Base-by-base conservation (phyloP, 2,797 vertebrate species). In the Champsocephalus gunnari region DNA sequence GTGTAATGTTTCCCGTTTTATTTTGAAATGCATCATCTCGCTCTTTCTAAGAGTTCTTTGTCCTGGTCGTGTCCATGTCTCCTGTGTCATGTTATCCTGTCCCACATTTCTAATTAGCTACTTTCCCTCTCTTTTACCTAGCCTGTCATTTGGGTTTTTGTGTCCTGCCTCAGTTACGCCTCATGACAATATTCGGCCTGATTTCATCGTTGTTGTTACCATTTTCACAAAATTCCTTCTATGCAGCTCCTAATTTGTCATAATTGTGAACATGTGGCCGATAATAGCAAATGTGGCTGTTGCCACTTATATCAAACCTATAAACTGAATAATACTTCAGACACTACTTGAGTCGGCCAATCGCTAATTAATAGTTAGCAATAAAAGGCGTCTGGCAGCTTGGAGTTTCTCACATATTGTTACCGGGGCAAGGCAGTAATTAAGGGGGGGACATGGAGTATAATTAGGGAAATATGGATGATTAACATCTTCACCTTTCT, bases 291-390 rank as follows among this genome's bases (percentile, higher is more conserved):
- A 79, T 78, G 19, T 72, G 71, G 53, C 76, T 83, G 50, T 71
- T 87, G 78, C 77, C 24, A 62, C 21, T 66, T 54, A 77, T 87
- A 82, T 76, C 64, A 82, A 86, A 71, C 70, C 70, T 76, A 89
- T 91, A 93, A 92, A 91, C 65, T 66, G 77, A 48, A 49, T 71
- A 88, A 90, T 88, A 86, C 77, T 90, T 81, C 80, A 84, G 75
- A 85, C 88, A 80, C 83, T 83, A 92, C 94, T 92, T 92, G 89
- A 87, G 81, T 90, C 87, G 93, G 90, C 92, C 86, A 10, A 94
- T 89, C 74, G 87, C 91, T 88, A 95, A 95, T 94, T 89, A 94
- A 95, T 95, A 93, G 90, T 95, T 94, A 94, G 87, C 85, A 87
- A 89, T 94, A 91, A 90, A 92, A 88, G 77, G 91, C 75, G 85